Conservation (phyloP, 2,113 vertebrate species). For the Clarias batrachus region DNA sequence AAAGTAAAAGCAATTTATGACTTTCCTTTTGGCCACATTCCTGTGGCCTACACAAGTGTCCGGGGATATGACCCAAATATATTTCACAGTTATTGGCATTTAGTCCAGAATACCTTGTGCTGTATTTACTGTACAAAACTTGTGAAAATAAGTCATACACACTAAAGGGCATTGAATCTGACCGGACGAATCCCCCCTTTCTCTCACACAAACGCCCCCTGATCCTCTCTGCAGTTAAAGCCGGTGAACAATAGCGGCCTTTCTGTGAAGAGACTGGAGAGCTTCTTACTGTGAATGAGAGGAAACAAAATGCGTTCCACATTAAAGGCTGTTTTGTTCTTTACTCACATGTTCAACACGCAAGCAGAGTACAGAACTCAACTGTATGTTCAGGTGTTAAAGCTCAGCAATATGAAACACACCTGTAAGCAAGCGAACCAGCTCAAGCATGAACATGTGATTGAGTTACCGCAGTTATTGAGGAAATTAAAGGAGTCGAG, state of each 20-base stretch:
- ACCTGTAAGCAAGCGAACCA: not conserved
- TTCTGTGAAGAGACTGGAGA: constrained; percentile 56
- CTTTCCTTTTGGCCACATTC: not conserved
- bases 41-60: not conserved
- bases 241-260: constrained; percentile 59
- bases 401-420: constrained; percentile 1
- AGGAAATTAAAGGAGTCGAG: not conserved
- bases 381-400: constrained; percentile 8
- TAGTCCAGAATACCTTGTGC: not conserved
- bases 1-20: not conserved
- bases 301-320: constrained; percentile 14
- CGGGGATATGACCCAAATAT: not conserved
- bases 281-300: constrained; percentile 50
- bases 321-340: constrained; percentile 28
- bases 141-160: constrained; percentile 2
- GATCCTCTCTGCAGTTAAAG: constrained; percentile 48
- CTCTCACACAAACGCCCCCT: not conserved
- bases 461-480: not conserved
- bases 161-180: not conserved
- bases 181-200: not conserved
- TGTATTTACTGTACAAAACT: constrained; percentile 2
- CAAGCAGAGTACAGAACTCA: constrained; percentile 45
- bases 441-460: not conserved
- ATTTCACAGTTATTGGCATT: not conserved
- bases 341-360: constrained; percentile 20